A percentile compares a stretch with the other conserved stretches of the same genome.
Evolutionary conservation across 2,797 vertebrate genomes (phyloP).

Genomic region (Coendou prehensilis): DNA sequence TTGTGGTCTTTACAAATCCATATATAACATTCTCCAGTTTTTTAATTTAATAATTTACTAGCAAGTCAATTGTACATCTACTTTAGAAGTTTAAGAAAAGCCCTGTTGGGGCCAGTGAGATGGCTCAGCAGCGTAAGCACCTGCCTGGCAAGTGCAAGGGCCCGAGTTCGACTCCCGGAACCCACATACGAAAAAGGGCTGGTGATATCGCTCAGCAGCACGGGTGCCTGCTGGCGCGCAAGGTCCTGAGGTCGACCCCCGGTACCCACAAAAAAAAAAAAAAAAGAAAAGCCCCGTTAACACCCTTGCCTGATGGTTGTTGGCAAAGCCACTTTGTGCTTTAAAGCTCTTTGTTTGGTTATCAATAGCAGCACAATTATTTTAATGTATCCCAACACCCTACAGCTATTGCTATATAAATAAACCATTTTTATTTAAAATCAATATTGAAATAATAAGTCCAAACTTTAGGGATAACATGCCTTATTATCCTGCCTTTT

Average conservation of each 20-base stretch:
- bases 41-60: slow-evolving; percentile 43
- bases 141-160: no score
- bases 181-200: no score
- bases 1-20: not conserved
- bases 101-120: no score
- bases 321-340: not conserved
- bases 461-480: not conserved
- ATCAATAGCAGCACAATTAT: slow-evolving; percentile 6
- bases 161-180: no score
- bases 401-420: not conserved
- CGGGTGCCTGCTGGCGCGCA: no score
- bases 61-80: not conserved
- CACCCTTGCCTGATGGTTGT: not conserved
- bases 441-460: not conserved
- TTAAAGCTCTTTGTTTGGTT: not conserved
- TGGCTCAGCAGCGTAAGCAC: no score
- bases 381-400: not conserved
- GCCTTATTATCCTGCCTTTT: not conserved
- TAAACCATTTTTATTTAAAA: slow-evolving; percentile 18
- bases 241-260: no score
- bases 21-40: not conserved
- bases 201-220: no score
- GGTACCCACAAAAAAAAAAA: no score
- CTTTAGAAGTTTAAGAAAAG: not conserved
- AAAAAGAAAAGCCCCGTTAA: not conserved